phyloP scores from a whole-genome alignment of 1,140 invertebrate genomes.

The Bilobella aurantiaca region DNA sequence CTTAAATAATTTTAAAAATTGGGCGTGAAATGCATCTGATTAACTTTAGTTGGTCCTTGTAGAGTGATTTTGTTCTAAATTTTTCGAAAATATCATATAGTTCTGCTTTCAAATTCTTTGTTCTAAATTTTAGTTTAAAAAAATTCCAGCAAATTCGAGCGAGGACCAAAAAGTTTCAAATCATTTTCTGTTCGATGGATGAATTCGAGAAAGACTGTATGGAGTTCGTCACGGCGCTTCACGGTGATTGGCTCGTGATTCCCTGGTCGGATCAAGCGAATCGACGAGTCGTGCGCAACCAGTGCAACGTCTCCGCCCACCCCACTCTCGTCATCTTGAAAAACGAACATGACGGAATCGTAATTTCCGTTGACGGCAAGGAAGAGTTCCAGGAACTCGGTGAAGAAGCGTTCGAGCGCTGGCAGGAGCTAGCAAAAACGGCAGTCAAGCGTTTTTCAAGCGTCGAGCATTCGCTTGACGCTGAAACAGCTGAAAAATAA shows the following conservation, averaged over 20 bases:
- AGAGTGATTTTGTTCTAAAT: not conserved
- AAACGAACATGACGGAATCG: slow-evolving; percentile 9
- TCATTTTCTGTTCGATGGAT: slow-evolving; percentile 22
- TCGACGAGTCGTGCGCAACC: not conserved
- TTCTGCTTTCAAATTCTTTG: too few relatives aligned
- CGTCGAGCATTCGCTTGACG: not conserved
- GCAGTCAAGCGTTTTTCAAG: not conserved
- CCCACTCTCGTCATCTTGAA: not conserved
- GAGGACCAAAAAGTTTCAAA: not conserved
- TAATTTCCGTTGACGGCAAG: slow-evolving; percentile 11
- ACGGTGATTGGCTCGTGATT: slow-evolving; percentile 16
- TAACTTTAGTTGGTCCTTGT: not conserved
- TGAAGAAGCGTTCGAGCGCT: not conserved
- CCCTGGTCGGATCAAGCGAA: slow-evolving; percentile 13
- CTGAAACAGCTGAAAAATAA: too few relatives aligned
- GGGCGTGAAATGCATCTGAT: too few relatives aligned
- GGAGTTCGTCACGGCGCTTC: slow-evolving; percentile 5
- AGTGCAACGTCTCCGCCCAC: not conserved
- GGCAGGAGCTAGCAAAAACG: not conserved
- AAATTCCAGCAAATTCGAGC: not conserved
- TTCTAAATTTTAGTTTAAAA: not conserved
- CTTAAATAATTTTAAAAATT: too few relatives aligned
- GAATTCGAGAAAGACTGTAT: slow-evolving; percentile 17
- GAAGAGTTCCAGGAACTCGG: slow-evolving; percentile 12
- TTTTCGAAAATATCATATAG: not conserved